phyloP scores from a whole-genome alignment of 2,113 vertebrate genomes.

The Gymnogyps californianus region DNA sequence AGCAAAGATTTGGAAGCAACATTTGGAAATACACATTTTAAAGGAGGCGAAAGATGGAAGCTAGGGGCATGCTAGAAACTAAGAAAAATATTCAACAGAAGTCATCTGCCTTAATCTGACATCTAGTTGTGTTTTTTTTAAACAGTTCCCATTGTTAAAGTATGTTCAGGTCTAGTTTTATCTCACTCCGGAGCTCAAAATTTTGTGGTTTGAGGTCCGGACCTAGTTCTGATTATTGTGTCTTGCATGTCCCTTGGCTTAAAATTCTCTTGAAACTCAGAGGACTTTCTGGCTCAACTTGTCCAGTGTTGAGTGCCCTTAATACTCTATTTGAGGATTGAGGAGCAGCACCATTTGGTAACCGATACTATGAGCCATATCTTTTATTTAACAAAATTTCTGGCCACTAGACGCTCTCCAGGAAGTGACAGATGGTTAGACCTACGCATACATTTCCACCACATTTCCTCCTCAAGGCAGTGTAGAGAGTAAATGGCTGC shows the following conservation, averaged over 20 bases:
- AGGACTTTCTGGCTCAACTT: background rate
- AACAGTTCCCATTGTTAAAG: background rate
- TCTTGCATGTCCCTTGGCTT: background rate
- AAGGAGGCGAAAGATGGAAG: background rate
- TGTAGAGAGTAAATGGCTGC: background rate
- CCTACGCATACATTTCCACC: background rate
- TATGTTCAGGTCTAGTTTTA: background rate
- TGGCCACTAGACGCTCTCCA: background rate
- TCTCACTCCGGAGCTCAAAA: background rate
- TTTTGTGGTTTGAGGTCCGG: background rate
- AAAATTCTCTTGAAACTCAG: background rate
- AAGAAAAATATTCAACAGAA: background rate
- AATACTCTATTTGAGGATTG: background rate
- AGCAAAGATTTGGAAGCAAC: background rate
- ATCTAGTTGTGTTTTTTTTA: background rate
- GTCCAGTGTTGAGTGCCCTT: background rate
- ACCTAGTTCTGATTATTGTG: background rate
- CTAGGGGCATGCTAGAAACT: background rate
- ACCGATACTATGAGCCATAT: background rate
- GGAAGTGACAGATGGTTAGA: background rate
- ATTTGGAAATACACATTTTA: rapidly evolving
- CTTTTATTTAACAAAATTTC: background rate
- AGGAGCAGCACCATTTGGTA: background rate
- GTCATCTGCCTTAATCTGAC: background rate
- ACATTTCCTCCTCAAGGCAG: background rate